Evolutionary conservation across 2,888 invertebrate genomes (phyloP), one percentile per base, ranked within the genome.

Genomic region (Cerceris rybyensis): DNA sequence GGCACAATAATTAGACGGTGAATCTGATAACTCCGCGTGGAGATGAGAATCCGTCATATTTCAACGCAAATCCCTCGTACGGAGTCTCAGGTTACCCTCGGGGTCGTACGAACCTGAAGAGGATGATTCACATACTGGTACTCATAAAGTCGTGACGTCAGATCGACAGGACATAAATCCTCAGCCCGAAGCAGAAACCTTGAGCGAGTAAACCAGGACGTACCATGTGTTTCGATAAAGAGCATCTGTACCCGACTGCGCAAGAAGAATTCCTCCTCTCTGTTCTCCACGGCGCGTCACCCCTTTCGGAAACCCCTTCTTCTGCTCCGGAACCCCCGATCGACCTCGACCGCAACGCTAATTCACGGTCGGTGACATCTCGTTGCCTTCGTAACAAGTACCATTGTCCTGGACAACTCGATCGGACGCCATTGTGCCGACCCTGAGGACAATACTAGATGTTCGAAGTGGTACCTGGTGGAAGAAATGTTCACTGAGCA

Each of bases 361-460:
- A 91, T 91, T 91, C 91, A 91, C 83, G 87, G 79, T 87, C 87
- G 88, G 90, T 90, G 91, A 91, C 91, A 89, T 90, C 88, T 89
- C 91, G 88, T 89, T 90, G 90, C 88, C 90, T 89, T 82, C 90
- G 88, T 88, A 90, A 90, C 91, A 91, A 91, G 91, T 91, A 89
- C 90, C 84, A 91, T 91, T 91, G 91, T 91, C 77, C 88, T 70
- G 76, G 77, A 71, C 81, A 89, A 89, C 82, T 88, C 85, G 88
- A 87, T 87, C 88, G 77, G 61, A 61, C 67, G 73, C 82, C 80
- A 85, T 87, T 87, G 86, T 87, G 63, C 75, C 66, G 63, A 78
- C 82, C 80, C 58, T 60, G 67, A 70, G 79, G 79, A 82, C 83
- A 81, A 79, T 70, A 78, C 67, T 54, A 67, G 60, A 80, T 46